Evolutionary conservation across 2,113 vertebrate species (phyloP).

Genomic region (Platichthys stellatus): DNA sequence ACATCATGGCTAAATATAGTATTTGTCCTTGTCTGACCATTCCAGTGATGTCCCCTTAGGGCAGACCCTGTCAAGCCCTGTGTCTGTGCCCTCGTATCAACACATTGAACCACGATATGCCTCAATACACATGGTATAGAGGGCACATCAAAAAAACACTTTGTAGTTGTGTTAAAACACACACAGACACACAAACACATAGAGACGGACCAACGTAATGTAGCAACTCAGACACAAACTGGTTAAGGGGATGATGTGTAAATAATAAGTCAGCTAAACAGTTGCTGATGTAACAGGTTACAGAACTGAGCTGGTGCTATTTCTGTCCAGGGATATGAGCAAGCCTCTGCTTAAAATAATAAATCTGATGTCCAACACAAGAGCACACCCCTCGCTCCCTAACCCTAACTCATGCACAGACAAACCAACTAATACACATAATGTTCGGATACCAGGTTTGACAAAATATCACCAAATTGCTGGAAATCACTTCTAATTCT

Average conservation of each 20-base stretch:
- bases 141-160: conserved; percentile 15
- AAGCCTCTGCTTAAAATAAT: conserved; percentile 27
- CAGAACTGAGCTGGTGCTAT: conserved; percentile 23
- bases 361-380: conserved; percentile 26
- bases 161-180: conserved; percentile 1
- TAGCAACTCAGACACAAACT: neutral
- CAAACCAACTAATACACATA: neutral
- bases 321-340: conserved; percentile 34
- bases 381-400: neutral
- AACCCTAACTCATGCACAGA: neutral
- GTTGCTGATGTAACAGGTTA: conserved; percentile 31
- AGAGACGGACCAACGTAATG: neutral
- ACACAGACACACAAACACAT: neutral
- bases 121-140: conserved; percentile 10
- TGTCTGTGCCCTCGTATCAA: conserved; percentile 52
- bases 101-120: conserved; percentile 12
- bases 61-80: conserved; percentile 14
- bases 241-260: neutral
- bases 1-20: conserved; percentile 60
- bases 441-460: neutral
- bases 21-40: conserved; percentile 52
- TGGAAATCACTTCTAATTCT: too few species aligned
- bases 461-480: too few species aligned
- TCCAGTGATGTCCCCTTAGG: conserved; percentile 45
- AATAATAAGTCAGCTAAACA: conserved; percentile 1